phyloP scores from a whole-genome alignment of 2,113 vertebrate species.

The Aramus guarauna region DNA sequence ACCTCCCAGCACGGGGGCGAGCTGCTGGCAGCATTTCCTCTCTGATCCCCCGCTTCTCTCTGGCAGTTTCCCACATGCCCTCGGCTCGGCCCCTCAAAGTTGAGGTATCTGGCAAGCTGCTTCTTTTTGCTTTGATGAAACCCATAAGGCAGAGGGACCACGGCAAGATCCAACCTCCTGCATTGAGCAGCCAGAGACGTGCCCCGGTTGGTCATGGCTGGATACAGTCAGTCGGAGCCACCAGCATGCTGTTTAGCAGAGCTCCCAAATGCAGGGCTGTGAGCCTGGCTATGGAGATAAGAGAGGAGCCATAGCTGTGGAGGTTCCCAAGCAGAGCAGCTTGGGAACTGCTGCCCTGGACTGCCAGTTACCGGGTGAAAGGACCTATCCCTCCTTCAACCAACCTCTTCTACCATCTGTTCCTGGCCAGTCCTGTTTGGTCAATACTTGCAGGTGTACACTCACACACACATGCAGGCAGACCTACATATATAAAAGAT shows the following conservation, averaged over 20 bases:
- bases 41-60: not conserved
- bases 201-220: not conserved
- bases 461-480: no score
- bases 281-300: not conserved
- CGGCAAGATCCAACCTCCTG: not conserved
- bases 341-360: not conserved
- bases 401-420: not conserved
- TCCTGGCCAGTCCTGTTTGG: not conserved
- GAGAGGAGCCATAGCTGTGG: not conserved
- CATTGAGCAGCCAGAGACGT: not conserved
- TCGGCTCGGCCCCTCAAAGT: not conserved
- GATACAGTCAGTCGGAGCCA: not conserved
- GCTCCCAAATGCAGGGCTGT: not conserved
- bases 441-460: not conserved
- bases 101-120: not conserved
- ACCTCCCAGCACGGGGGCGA: not conserved
- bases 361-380: not conserved
- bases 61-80: not conserved
- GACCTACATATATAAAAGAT: not conserved
- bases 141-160: fast-evolving
- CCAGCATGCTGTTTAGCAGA: not conserved
- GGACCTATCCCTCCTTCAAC: not conserved
- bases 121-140: not conserved
- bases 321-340: not conserved
- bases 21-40: not conserved